A percentile compares a stretch with the other conserved stretches of the same genome.
phyloP scores from a whole-genome alignment of 2,888 invertebrate species.

The Drosophila aldrichi region DNA sequence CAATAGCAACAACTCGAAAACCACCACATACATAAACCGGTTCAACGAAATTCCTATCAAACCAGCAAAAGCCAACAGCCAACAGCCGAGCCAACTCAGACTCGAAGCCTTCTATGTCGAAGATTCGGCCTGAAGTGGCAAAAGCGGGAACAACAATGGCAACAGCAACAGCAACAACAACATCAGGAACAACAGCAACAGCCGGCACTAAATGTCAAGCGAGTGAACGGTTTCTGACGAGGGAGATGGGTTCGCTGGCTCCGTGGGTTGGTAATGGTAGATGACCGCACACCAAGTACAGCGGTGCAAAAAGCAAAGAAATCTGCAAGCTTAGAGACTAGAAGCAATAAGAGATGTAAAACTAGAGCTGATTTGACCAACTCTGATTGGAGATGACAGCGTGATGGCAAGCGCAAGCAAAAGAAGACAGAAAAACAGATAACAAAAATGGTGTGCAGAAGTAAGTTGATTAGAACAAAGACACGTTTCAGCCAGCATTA shows the following conservation, averaged over 20 bases:
- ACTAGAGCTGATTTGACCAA: conserved; percentile 29
- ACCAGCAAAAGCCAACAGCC: conserved; percentile 47
- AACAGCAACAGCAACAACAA: conserved; percentile 58
- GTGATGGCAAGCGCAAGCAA: conserved; percentile 9
- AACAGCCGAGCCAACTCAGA: conserved; percentile 40
- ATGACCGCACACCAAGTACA: conserved; percentile 28
- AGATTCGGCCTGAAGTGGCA: conserved; percentile 51
- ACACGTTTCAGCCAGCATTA: conserved; percentile 3
- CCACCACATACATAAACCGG: conserved; percentile 78
- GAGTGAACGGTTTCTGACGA: conserved; percentile 58
- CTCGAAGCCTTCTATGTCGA: conserved; percentile 44
- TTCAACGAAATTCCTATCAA: conserved; percentile 76
- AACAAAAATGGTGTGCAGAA: not conserved
- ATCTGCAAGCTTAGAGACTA: conserved; percentile 55
- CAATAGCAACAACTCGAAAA: conserved; percentile 58
- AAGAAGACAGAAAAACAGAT: not conserved
- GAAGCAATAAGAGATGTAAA: conserved; percentile 35
- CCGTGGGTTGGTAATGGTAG: conserved; percentile 11
- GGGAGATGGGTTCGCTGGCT: not conserved
- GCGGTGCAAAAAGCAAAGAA: conserved; percentile 43
- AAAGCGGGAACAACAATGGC: conserved; percentile 53
- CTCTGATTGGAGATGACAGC: conserved; percentile 33
- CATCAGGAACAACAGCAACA: conserved; percentile 61
- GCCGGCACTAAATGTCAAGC: conserved; percentile 76
- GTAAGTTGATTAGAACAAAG: conserved; percentile 12